Evolutionary conservation across 2,113 vertebrate species (phyloP), one percentile per base, ranked within the genome.

Genomic region (Gobius niger): DNA sequence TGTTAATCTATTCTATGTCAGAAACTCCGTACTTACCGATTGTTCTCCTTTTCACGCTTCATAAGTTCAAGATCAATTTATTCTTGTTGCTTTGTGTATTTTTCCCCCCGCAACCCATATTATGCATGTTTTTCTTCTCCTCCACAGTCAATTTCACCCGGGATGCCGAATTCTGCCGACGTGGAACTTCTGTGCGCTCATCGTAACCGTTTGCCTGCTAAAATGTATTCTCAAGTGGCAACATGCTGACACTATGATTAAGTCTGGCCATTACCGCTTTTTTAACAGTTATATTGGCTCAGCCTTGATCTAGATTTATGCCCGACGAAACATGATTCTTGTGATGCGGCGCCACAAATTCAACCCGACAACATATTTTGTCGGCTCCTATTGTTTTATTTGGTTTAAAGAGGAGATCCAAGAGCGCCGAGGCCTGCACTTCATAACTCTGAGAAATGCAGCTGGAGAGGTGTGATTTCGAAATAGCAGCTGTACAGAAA

Each of bases 1-100:
- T 74, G 78, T 75, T 63, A 70, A 87, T 85, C 59, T 74, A 77
- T 82, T 85, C 73, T 76, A 74, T 65, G 76, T 86, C 76, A 72
- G 67, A 61, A 47, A 42, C 61, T 50, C 41, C 72, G 63, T 75
- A 70, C 57, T 76, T 77, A 73, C 67, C 70, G 54, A 44, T 49
- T 44, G 65, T 24, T 73, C 60, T 51, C 11, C 13, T 56, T 53
- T 66, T 15, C 44, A 51, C 50, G 46, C 64, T 68, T 68, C 65
- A 59, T 67, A 56, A 57, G 47, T 73, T 75, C 69, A 54, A 77
- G 46, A 77, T 75, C 62, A 72, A 40, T 65, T 67, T 61, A 41
- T 70, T 9, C 59, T 65, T 44, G 40, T 68, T 11, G 7, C n/a
- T 11, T 40, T 47, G n/a, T 46, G 46, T 15, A 5, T 14, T n/a